Percentiles rank a stretch among this genome's conserved stretches.
Evolutionary conservation across 2,888 invertebrate genomes (phyloP).

Genomic region (Pachydiplax longipennis): DNA sequence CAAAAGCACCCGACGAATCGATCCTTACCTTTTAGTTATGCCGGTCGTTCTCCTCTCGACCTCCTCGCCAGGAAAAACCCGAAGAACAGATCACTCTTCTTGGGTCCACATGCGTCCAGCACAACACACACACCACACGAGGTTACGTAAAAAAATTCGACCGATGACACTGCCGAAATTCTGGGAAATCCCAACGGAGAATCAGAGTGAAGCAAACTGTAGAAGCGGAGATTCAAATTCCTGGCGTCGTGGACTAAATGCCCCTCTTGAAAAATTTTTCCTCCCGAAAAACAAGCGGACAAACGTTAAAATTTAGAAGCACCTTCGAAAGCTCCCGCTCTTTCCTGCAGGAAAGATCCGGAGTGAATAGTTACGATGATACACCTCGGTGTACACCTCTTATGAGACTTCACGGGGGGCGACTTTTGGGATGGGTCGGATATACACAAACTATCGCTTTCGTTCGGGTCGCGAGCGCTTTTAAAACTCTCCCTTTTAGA

Average conservation of each 20-base stretch:
- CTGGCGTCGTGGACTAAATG: neutral
- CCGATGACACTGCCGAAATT: neutral
- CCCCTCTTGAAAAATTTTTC: neutral
- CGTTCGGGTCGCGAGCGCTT: neutral
- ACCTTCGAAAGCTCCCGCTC: neutral
- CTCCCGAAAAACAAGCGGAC: neutral
- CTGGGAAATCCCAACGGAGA: neutral
- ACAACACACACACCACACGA: neutral
- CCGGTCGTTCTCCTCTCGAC: neutral
- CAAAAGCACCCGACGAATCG: neutral
- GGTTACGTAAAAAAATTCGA: neutral
- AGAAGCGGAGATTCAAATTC: too few relatives aligned
- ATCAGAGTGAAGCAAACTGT: too few relatives aligned
- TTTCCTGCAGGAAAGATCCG: neutral
- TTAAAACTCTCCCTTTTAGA: slow-evolving; percentile 18
- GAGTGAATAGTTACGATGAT: neutral
- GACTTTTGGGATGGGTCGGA: neutral
- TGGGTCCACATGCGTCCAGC: neutral
- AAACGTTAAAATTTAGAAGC: neutral
- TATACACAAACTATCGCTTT: neutral
- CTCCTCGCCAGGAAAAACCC: neutral
- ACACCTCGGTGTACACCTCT: neutral
- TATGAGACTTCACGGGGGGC: neutral
- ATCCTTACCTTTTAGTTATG: slow-evolving; percentile 27
- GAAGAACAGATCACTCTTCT: neutral